Conservation (phyloP, 2,797 vertebrate species). For the Arctocebus calabarensis region DNA sequence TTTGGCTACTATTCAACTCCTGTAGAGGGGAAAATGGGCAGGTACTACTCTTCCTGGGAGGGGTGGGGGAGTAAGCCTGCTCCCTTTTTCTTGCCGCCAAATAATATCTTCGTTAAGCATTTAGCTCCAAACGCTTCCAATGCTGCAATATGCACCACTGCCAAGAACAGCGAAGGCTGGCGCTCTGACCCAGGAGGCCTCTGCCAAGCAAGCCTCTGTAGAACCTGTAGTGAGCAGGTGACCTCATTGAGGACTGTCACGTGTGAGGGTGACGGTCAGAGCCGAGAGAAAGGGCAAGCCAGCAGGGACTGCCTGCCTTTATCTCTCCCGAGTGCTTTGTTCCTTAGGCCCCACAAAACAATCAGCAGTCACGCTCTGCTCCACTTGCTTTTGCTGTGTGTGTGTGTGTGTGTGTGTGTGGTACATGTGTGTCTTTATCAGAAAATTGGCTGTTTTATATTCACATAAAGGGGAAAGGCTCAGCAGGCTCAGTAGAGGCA, state of each 20-base stretch:
- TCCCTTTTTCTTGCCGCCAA: not conserved
- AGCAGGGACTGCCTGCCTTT: not conserved
- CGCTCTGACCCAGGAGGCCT: not conserved
- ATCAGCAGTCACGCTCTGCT: not conserved
- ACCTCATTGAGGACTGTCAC: not conserved
- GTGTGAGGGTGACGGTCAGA: not conserved
- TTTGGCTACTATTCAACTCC: not conserved
- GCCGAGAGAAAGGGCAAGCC: not conserved
- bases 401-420: not conserved
- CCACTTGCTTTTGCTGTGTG: not conserved
- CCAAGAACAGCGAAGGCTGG: not conserved
- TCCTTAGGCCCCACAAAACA: not conserved
- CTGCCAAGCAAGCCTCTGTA: not conserved
- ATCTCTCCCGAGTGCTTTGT: not conserved
- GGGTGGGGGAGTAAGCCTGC: fast-evolving
- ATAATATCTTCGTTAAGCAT: not conserved
- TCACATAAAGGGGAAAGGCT: not conserved
- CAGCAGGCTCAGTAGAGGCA: not conserved
- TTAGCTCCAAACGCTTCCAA: not conserved
- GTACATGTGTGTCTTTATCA: not conserved
- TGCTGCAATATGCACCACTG: fast-evolving
- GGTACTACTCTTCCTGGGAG: not conserved
- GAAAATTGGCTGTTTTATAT: not conserved
- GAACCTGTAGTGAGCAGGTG: not conserved
- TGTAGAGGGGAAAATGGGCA: not conserved